Base-by-base conservation (phyloP, 2,888 invertebrate genomes). In the Tanaodytes sp. region DNA sequence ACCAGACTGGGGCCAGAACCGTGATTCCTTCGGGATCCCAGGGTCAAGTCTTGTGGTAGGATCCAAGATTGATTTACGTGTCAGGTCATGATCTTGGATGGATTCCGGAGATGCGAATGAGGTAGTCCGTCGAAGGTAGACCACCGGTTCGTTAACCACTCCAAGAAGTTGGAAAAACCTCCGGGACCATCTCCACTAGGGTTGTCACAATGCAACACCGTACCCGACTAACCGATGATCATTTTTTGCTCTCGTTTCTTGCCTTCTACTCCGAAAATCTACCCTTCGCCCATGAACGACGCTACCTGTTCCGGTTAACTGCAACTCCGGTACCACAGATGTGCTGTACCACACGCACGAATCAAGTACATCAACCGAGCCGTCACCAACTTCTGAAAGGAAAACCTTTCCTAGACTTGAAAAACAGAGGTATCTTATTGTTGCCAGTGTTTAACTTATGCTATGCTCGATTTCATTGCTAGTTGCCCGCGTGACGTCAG, bases 301-400 rank as follows among this genome's bases (percentile, higher is more conserved):
- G n/a, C n/a, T n/a, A n/a, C n/a, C n/a, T n/a, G n/a, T n/a, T 27
- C 27, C 9, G 5, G 27, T 27, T 54, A 54, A 40, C 54, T 8
- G 8, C 45, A 45, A 49, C 49, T 23, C 45, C 59, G 42, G 42
- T 65, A 66, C 77, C 76, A 48, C 79, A 85, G 84, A 85, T 83
- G 83, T 82, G 80, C 82, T 83, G 80, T 84, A 83, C 83, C 85
- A 84, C 85, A 84, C 82, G 80, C 86, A 84, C 84, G 86, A 86
- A 84, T 87, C 86, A 85, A 86, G 85, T 86, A 86, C 85, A 84
- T 86, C 85, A 85, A 86, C 86, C 82, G 87, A 87, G 86, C 87
- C 83, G 85, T 86, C 85, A 86, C 87, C 84, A 86, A 87, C 85
- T 86, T 87, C 86, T 87, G 86, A 87, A 82, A 82, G 84, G 79